Base-by-base conservation (phyloP, 2,113 vertebrate genomes). In the Clarias macrocephalus region DNA sequence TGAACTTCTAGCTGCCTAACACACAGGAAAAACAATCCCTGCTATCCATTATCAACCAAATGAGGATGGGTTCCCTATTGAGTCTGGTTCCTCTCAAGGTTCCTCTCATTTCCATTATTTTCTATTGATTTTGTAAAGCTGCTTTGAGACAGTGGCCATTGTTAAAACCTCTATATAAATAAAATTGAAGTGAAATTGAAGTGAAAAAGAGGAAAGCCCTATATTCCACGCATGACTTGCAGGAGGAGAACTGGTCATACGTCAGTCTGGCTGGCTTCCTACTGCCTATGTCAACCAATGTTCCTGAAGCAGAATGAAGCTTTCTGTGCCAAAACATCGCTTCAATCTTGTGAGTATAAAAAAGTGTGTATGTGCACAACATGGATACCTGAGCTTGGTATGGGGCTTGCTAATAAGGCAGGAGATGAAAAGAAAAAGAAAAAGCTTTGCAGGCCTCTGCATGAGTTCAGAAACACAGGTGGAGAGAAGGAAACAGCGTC, bases 231-330 rank as follows among this genome's bases (percentile, higher is more conserved):
- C 25, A 57, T n/a, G 63, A 66, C 60, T 48, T 25, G 16, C 10
- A 82, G 60, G 52, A 60, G 76, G 60, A 12, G 72, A 65, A 68
- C 83, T 9, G 59, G 77, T 90, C 86, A 86, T 59, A 84, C 60
- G 88, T 83, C 66, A 62, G 80, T 90, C 88, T 89, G 85, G 90
- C 75, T 90, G 80, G 28, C 82, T 84, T 88, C 54, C 87, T 83
- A 60, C 82, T 85, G 87, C 60, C 82, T 85, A 76, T 6, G 79
- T 86, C 88, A 84, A 90, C 83, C 87, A 76, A 73, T 86, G 63
- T 30, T 66, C 76, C 15, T 21, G 87, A 63, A 84, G 76, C 57
- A 59, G 60, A 87, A 85, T 88, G n/a, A 70, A 85, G 84, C 84
- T 83, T 62, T 57, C 19, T 81, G 80, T 89, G 76, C 83, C 84